These are phyloP conservation scores for Halcyon chelicuti DNA, from an alignment of 2,797 vertebrate species.

Conservation along the genomic window DNA sequence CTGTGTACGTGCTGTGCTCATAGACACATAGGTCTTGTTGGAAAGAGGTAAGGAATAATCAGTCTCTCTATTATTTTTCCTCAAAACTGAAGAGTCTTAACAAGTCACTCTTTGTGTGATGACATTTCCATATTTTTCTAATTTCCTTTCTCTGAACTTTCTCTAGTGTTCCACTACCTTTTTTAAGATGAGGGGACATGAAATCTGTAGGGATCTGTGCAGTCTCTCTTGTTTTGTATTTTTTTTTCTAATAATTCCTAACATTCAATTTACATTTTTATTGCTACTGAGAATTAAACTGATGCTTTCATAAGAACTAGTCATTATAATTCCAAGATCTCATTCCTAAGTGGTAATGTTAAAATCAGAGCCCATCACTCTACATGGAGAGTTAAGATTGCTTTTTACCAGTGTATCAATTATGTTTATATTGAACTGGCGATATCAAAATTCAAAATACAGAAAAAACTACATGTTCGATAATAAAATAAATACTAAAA, in stretches of 20 bases:
- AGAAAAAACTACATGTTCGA: background rate
- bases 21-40: background rate
- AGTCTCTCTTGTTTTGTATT: slow-evolving; percentile 41
- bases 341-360: background rate
- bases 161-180: background rate
- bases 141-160: background rate
- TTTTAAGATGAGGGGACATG: background rate
- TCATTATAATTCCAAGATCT: slow-evolving; percentile 43
- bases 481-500: background rate
- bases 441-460: background rate
- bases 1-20: background rate
- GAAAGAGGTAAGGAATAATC: background rate
- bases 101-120: background rate
- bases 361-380: slow-evolving; percentile 15
- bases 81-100: background rate
- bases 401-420: background rate
- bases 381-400: background rate
- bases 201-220: background rate
- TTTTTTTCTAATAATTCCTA: slow-evolving; percentile 50
- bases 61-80: background rate
- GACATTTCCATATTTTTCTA: background rate
- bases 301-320: slow-evolving; percentile 36
- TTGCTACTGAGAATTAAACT: slow-evolving; percentile 52
- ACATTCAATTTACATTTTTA: slow-evolving; percentile 66
- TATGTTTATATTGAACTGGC: background rate